Evolutionary conservation across 1,140 invertebrate genomes (phyloP).

Genomic region (Drosophila repletoides): DNA sequence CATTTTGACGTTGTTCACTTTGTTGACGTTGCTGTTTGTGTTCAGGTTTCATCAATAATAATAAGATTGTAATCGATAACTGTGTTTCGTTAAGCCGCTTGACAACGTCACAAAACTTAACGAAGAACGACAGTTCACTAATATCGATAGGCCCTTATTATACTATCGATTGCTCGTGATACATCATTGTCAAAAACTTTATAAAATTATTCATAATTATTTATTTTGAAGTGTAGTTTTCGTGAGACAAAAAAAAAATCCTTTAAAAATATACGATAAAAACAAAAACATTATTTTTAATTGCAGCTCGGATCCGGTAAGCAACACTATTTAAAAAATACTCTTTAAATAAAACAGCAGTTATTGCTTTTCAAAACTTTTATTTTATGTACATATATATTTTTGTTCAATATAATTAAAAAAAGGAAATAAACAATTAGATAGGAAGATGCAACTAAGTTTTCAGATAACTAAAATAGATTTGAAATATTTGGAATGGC

Average conservation of each 20-base stretch:
- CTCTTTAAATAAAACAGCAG: not conserved
- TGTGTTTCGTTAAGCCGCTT: not conserved
- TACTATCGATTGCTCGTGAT: too few species aligned
- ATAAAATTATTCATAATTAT: too few species aligned
- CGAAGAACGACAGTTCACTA: too few species aligned
- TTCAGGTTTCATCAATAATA: not conserved
- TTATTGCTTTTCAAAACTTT: slow-evolving; percentile 3
- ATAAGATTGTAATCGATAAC: not conserved
- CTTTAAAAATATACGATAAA: too few species aligned
- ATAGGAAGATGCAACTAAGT: not conserved
- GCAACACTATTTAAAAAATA: not conserved
- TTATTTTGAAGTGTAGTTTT: too few species aligned
- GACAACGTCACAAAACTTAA: not conserved
- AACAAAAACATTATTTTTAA: too few species aligned
- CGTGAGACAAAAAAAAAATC: too few species aligned
- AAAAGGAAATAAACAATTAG: slow-evolving; percentile 15
- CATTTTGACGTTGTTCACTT: slow-evolving; percentile 54
- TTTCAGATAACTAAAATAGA: slow-evolving; percentile 18
- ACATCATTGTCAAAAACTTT: too few species aligned
- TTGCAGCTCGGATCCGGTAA: too few species aligned
- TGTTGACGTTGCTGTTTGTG: slow-evolving; percentile 46
- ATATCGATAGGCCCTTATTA: too few species aligned
- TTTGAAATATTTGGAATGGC: slow-evolving; percentile 56
- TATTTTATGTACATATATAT: slow-evolving; percentile 1
- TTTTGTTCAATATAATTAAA: not conserved